Percentiles rank a stretch among this genome's conserved stretches.
Evolutionary conservation across 2,888 invertebrate species (phyloP).

Genomic region (Ormyrus rosae): DNA sequence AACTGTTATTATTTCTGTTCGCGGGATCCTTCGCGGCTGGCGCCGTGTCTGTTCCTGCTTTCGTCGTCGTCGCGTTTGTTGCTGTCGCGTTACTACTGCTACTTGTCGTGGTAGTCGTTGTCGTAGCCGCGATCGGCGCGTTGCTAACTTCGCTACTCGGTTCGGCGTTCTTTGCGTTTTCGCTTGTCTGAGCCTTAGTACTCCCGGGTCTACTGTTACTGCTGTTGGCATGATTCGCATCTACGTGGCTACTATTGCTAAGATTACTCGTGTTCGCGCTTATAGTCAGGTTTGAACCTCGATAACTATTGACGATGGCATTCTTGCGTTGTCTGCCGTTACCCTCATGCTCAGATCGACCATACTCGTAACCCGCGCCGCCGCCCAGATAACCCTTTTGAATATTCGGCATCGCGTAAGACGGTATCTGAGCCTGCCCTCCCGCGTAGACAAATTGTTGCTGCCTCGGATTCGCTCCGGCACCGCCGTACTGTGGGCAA

Average conservation of each 20-base stretch:
- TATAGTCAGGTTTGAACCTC: slow-evolving; percentile 52
- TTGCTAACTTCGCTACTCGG: neutral
- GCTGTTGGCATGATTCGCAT: slow-evolving; percentile 30
- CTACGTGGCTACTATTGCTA: too few relatives aligned
- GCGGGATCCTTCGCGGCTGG: neutral
- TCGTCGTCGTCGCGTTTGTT: slow-evolving; percentile 49
- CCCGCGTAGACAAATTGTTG: slow-evolving; percentile 26
- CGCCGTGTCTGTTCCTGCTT: neutral
- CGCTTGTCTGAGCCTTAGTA: neutral
- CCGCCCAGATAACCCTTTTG: slow-evolving; percentile 22
- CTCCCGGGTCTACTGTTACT: slow-evolving; percentile 27
- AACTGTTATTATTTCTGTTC: slow-evolving; percentile 10
- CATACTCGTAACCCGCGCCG: slow-evolving; percentile 6
- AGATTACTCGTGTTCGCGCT: slow-evolving; percentile 20
- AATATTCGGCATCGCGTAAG: slow-evolving; percentile 33
- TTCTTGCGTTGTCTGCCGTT: slow-evolving; percentile 14
- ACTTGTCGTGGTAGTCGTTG: neutral
- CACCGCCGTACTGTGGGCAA: slow-evolving; percentile 17
- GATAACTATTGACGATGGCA: slow-evolving; percentile 38
- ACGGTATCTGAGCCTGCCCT: slow-evolving; percentile 11
- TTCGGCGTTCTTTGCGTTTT: neutral
- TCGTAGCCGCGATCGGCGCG: neutral
- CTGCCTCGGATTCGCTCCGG: neutral
- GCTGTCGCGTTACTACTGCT: neutral
- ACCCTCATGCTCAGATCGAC: too few relatives aligned